Base-by-base conservation (phyloP, 2,113 vertebrate species). In the Colius striatus region DNA sequence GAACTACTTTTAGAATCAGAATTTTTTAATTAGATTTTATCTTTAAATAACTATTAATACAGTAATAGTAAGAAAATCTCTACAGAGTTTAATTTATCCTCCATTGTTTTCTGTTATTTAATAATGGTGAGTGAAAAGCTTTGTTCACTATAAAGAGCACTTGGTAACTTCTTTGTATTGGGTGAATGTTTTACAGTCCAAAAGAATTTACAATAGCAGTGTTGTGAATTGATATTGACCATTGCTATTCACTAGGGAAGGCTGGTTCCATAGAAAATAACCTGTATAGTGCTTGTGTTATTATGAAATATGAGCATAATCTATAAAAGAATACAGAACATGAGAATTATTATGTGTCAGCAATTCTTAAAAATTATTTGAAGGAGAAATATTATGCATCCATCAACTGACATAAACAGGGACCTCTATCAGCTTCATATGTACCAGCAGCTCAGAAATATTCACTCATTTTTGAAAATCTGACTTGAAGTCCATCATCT, bases 1-100 rank as follows among this genome's bases (percentile, higher is more conserved):
- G 5, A 84, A 36, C 50, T 76, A 22, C 36, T 48, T 38, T 71
- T 78, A 73, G 25, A 84, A 66, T 41, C 68, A 58, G 36, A 55
- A n/a, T 29, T 77, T 84, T 84, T 27, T 93, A 94, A 72, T 78
- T 61, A 75, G 57, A 71, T 81, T 94, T 92, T 84, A 68, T 84
- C 66, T 78, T 84, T 77, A 91, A 94, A 82, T 94, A 10, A 29
- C 38, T 82, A 48, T 5, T 47, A 80, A 43, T 47, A 32, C 4
- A 7, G 8, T 79, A 61, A 66, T 50, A 79, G 57, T 50, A 22
- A 79, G 48, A 84, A 86, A 54, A 63, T 70, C 27, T 80, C 82
- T 85, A 36, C 71, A 73, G 41, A 51, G 30, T 63, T 93, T 90
- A 21, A 58, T 84, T 86, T 74, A 43, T 66, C 85, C 27, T 79